phyloP scores from a whole-genome alignment of 1,140 invertebrate genomes.

The Rhynchophorus ferrugineus region DNA sequence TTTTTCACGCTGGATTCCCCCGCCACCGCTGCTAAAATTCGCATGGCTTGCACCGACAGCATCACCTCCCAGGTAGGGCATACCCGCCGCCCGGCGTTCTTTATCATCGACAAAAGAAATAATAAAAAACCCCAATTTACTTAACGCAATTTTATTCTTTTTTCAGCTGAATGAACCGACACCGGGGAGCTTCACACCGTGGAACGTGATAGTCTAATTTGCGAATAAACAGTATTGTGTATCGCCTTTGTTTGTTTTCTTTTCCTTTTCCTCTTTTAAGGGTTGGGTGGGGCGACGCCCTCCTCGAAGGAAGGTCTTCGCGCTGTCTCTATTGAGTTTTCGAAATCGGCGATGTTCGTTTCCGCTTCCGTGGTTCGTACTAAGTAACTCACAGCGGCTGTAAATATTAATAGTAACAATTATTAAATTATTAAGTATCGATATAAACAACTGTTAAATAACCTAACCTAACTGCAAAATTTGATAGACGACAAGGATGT shows the following conservation, averaged over 20 bases:
- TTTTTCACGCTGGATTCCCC: slow-evolving; percentile 76
- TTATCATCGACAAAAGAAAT: too few relatives aligned
- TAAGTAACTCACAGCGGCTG: slow-evolving; percentile 3
- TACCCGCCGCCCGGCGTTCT: too few relatives aligned
- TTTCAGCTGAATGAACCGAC: slow-evolving; percentile 46
- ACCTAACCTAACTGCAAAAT: too few relatives aligned
- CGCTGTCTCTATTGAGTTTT: too few relatives aligned
- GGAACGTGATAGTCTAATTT: slow-evolving; percentile 45
- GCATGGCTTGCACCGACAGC: slow-evolving; percentile 82
- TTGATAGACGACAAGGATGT: too few relatives aligned
- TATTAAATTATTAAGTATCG: neutral
- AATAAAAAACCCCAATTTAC: neutral
- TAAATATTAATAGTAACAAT: neutral
- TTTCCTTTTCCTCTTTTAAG: too few relatives aligned
- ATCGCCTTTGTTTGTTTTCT: slow-evolving; percentile 4
- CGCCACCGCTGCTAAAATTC: slow-evolving; percentile 79
- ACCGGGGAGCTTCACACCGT: slow-evolving; percentile 47
- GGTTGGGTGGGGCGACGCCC: too few relatives aligned
- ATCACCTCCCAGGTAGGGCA: slow-evolving; percentile 68
- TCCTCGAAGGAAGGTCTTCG: too few relatives aligned
- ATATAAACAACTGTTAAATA: too few relatives aligned
- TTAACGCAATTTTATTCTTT: slow-evolving; percentile 18
- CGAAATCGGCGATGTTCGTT: neutral
- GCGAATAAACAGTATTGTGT: neutral
- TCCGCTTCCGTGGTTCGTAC: slow-evolving; percentile 2